phyloP scores from a whole-genome alignment of 2,113 vertebrate genomes.

The Spea bombifrons region DNA sequence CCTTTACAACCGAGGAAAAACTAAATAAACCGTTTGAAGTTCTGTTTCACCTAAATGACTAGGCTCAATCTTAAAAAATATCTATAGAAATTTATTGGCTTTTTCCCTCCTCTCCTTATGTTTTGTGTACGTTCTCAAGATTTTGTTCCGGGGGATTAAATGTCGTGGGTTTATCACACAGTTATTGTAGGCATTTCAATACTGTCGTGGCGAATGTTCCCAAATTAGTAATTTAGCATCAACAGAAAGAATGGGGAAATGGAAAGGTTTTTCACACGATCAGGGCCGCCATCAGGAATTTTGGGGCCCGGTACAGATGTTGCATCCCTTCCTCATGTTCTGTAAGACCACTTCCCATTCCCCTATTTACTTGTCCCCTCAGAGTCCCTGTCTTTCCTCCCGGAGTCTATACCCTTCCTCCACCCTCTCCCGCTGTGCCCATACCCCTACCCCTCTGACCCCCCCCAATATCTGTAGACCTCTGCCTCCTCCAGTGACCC shows the following conservation, averaged over 20 bases:
- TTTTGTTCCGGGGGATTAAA: slow-evolving; percentile 43
- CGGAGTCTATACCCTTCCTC: too few relatives aligned
- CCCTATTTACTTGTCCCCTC: too few relatives aligned
- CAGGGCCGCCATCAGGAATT: too few relatives aligned
- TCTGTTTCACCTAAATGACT: slow-evolving; percentile 40
- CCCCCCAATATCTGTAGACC: too few relatives aligned
- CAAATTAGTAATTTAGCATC: not conserved
- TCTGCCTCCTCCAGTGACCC: too few relatives aligned
- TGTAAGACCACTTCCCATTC: too few relatives aligned
- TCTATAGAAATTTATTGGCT: slow-evolving; percentile 30
- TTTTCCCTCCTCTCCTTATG: slow-evolving; percentile 38
- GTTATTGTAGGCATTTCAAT: slow-evolving; percentile 2
- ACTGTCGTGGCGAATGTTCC: not conserved
- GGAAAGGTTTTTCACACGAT: not conserved
- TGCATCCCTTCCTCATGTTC: too few relatives aligned
- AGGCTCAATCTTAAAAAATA: slow-evolving; percentile 24
- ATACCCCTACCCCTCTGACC: too few relatives aligned
- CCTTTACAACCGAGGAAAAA: slow-evolving; percentile 46
- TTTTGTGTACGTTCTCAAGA: slow-evolving; percentile 5
- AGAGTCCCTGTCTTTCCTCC: too few relatives aligned
- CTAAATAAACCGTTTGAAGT: slow-evolving; percentile 40
- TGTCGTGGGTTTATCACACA: slow-evolving; percentile 16
- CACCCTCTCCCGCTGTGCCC: too few relatives aligned
- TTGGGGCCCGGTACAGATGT: too few relatives aligned
- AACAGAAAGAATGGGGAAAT: not conserved